These are phyloP conservation scores for Platyscapa corneri DNA, from an alignment of 1,140 invertebrate genomes.

Conservation along the genomic window DNA sequence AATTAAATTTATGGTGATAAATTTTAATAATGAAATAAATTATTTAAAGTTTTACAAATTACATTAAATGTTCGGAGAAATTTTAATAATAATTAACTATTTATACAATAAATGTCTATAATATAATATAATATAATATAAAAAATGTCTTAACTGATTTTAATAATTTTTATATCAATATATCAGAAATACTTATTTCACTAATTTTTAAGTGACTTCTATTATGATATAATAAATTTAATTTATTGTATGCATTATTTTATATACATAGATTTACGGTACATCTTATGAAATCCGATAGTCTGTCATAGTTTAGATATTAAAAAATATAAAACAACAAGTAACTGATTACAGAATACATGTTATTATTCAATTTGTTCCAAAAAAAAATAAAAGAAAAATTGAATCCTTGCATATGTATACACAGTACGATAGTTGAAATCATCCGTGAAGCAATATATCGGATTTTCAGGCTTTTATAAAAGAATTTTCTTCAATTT, in stretches of 20 bases:
- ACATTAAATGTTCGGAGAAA: not conserved
- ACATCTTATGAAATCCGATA: not conserved
- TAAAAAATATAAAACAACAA: not conserved
- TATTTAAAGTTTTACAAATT: not conserved
- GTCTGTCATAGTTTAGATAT: not conserved
- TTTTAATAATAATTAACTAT: no score
- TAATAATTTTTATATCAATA: no score
- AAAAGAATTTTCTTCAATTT: no score
- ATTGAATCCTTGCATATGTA: not conserved
- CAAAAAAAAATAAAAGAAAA: not conserved
- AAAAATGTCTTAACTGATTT: no score
- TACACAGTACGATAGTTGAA: conserved; percentile 4
- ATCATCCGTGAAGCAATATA: conserved; percentile 15
- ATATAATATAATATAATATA: no score
- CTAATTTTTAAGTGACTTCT: no score
- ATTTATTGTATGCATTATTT: no score
- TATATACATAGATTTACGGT: not conserved
- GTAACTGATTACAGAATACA: conserved; percentile 8
- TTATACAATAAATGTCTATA: no score
- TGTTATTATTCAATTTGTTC: not conserved
- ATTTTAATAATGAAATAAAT: not conserved
- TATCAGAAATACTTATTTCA: no score
- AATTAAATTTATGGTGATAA: not conserved
- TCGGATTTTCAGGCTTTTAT: conserved; percentile 19
- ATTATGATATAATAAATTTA: no score